Base-by-base conservation (phyloP, 1,140 invertebrate genomes). In the Holcopasites calliopsidis region DNA sequence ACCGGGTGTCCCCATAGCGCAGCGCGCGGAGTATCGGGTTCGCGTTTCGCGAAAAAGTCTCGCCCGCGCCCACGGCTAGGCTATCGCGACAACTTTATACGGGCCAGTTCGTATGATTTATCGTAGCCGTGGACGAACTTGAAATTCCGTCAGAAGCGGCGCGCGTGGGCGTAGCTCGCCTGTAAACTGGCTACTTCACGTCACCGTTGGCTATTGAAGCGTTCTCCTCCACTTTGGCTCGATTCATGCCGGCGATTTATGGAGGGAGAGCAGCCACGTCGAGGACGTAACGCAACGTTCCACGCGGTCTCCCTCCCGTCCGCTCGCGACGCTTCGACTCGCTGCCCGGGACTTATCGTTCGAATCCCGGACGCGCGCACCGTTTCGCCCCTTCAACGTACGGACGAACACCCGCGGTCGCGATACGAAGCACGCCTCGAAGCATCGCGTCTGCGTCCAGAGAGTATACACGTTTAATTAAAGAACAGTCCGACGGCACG, bases 161-260 rank as follows among this genome's bases (percentile, higher is more conserved):
- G n/a, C 21, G 75, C 75, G 79, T 82, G 40, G 80, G 80, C 64
- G 79, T 13, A 10, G 3, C 31, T 38, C 42, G 38, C 18, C 44
- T 62, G 66, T 77, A 47, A 77, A 82, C 66, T 62, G 74, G 79
- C 79, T 82, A 82, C 80, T 82, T 82, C 79, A 54, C 50, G 64
- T 78, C 69, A 66, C n/a, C 47, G 38, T 26, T 21, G 50, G n/a
- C 18, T 47, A 47, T 74, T 50, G 47, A 66, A 64, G 75, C 76
- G 57, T n/a, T n/a, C n/a, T n/a, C 54, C 28, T 44, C 42, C 54
- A 65, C 69, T 21, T 49, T 57, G 61, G 55, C 73, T 72, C 66
- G 77, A 35, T 55, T 18, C 61, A 23, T 58, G 50, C 72, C 6
- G 10, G 11, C 31, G 18, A 35, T 38, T 38, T 6, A 13, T 3